Evolutionary conservation across 2,888 invertebrate species (phyloP).

Genomic region (Oligia latruncula): DNA sequence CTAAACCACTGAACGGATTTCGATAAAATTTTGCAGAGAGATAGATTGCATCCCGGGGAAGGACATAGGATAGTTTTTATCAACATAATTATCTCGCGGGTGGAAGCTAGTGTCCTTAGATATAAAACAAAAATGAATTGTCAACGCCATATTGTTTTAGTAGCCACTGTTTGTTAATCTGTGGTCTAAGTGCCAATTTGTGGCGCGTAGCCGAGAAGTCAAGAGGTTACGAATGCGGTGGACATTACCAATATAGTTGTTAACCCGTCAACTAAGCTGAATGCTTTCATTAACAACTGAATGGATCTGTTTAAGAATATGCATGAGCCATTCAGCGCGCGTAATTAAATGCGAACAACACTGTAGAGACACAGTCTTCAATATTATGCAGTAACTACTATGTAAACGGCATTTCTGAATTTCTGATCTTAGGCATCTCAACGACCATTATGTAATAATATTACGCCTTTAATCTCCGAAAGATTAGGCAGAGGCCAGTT

Average conservation of each 20-base stretch:
- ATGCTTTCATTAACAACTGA: slow-evolving; percentile 52
- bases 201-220: slow-evolving; percentile 27
- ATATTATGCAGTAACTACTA: neutral
- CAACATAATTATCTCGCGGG: too few species aligned
- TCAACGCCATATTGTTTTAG: slow-evolving; percentile 5
- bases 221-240: slow-evolving; percentile 43
- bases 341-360: slow-evolving; percentile 33
- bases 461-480: too few species aligned
- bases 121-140: neutral
- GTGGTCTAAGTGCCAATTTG: slow-evolving; percentile 28
- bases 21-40: too few species aligned
- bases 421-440: neutral
- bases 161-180: neutral
- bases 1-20: too few species aligned
- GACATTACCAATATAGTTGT: slow-evolving; percentile 36
- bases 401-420: neutral
- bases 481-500: too few species aligned
- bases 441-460: neutral
- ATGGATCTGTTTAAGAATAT: slow-evolving; percentile 46
- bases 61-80: too few species aligned
- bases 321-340: slow-evolving; percentile 17
- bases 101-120: too few species aligned
- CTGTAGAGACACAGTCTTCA: slow-evolving; percentile 18
- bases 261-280: slow-evolving; percentile 28
- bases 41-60: too few species aligned